Percentiles rank a stretch among this genome's conserved stretches.
phyloP scores from a whole-genome alignment of 2,113 vertebrate species.

The Lutjanus erythropterus region DNA sequence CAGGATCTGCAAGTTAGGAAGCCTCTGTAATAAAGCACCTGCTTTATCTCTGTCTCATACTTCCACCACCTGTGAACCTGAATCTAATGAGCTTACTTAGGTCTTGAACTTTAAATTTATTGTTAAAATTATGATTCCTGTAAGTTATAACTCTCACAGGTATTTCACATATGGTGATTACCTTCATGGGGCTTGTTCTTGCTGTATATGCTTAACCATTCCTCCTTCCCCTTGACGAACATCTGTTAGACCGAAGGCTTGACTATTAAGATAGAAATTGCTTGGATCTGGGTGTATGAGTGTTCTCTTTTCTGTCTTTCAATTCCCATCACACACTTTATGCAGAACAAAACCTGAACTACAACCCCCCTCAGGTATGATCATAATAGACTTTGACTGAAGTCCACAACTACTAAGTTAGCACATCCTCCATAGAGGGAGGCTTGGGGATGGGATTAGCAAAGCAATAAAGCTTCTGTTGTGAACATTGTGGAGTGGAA shows the following conservation, averaged over 20 bases:
- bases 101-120: neutral
- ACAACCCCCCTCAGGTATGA: slow-evolving; percentile 14
- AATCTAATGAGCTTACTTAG: neutral
- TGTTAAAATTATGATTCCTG: neutral
- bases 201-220: neutral
- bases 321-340: slow-evolving; percentile 13
- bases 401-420: slow-evolving; percentile 28
- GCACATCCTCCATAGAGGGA: slow-evolving; percentile 30
- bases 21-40: too few relatives aligned
- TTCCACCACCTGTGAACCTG: neutral
- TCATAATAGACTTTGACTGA: slow-evolving; percentile 31
- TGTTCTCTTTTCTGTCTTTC: slow-evolving; percentile 5
- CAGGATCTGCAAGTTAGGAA: too few relatives aligned
- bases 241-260: slow-evolving; percentile 10
- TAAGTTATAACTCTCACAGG: neutral
- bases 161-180: neutral
- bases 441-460: slow-evolving; percentile 45
- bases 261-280: neutral
- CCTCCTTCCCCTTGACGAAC: neutral
- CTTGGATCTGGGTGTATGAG: neutral
- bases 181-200: neutral
- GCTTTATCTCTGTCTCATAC: neutral
- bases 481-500: slow-evolving; percentile 30
- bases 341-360: slow-evolving; percentile 23
- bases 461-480: slow-evolving; percentile 39